Conservation (phyloP, 2,797 vertebrate species). For the Ctenopoma multispine region DNA sequence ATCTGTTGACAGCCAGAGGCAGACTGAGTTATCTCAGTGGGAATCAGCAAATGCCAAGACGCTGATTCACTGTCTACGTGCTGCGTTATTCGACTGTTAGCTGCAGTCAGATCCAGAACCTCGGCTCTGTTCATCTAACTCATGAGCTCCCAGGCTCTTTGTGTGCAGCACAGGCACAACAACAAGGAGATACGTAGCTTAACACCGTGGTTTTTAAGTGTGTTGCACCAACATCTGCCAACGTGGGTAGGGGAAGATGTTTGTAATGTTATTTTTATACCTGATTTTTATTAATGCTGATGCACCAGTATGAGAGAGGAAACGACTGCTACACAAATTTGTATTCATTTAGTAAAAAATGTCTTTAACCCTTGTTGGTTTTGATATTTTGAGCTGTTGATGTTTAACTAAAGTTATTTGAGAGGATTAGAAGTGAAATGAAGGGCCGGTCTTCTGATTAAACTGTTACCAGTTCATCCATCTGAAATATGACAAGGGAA, state of each 20-base stretch:
- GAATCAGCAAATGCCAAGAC: constrained; percentile 28
- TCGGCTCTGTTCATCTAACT: neutral
- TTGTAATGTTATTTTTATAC: too few species aligned
- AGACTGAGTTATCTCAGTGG: neutral
- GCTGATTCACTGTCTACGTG: constrained; percentile 21
- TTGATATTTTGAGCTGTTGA: too few species aligned
- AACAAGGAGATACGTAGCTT: neutral
- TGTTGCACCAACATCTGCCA: neutral
- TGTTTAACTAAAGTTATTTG: too few species aligned
- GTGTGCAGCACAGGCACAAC: neutral
- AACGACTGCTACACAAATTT: too few species aligned
- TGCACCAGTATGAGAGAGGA: neutral
- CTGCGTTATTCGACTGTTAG: neutral
- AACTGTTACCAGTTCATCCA: too few species aligned
- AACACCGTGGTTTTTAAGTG: neutral
- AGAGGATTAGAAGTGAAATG: too few species aligned
- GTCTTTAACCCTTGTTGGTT: too few species aligned
- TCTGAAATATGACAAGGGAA: too few species aligned
- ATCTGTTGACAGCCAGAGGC: constrained; percentile 5
- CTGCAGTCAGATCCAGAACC: neutral
- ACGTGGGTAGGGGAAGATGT: too few species aligned
- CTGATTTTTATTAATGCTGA: too few species aligned
- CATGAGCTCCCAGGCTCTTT: neutral
- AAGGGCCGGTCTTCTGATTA: too few species aligned
- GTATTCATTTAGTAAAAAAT: too few species aligned